phyloP scores from a whole-genome alignment of 2,888 invertebrate species.

The Keiferia lycopersicella region DNA sequence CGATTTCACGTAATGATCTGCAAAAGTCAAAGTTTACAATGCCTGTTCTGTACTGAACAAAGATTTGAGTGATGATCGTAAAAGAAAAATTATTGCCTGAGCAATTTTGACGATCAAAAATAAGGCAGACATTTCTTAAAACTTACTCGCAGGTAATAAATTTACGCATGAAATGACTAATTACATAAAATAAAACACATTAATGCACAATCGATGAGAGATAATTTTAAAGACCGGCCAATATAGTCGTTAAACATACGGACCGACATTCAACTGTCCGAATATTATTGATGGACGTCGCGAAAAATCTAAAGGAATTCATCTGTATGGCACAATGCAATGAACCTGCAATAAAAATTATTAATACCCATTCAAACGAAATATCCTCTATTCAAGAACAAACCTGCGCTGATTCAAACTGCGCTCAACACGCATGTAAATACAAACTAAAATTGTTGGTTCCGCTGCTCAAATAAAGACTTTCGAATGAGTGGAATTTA shows the following conservation, averaged over 20 bases:
- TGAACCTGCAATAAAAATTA: slow-evolving; percentile 77
- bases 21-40: slow-evolving; percentile 3
- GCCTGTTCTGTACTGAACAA: neutral
- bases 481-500: slow-evolving; percentile 73
- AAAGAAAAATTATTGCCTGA: neutral
- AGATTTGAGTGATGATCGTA: slow-evolving; percentile 1
- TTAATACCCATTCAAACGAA: slow-evolving; percentile 72
- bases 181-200: slow-evolving; percentile 52
- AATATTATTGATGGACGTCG: slow-evolving; percentile 75
- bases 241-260: slow-evolving; percentile 61
- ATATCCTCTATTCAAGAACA: slow-evolving; percentile 47
- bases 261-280: slow-evolving; percentile 73
- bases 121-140: neutral
- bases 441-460: slow-evolving; percentile 67
- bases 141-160: slow-evolving; percentile 19
- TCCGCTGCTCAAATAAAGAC: slow-evolving; percentile 67
- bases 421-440: slow-evolving; percentile 55
- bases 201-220: slow-evolving; percentile 56
- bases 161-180: slow-evolving; percentile 44
- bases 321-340: slow-evolving; percentile 67
- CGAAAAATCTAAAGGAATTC: slow-evolving; percentile 60
- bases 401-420: slow-evolving; percentile 46
- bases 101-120: slow-evolving; percentile 1
- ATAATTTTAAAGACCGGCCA: slow-evolving; percentile 64
- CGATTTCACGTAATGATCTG: slow-evolving; percentile 9